Evolutionary conservation across 2,113 vertebrate genomes (phyloP), one percentile per base, ranked within the genome.

Genomic region (Passer domesticus): DNA sequence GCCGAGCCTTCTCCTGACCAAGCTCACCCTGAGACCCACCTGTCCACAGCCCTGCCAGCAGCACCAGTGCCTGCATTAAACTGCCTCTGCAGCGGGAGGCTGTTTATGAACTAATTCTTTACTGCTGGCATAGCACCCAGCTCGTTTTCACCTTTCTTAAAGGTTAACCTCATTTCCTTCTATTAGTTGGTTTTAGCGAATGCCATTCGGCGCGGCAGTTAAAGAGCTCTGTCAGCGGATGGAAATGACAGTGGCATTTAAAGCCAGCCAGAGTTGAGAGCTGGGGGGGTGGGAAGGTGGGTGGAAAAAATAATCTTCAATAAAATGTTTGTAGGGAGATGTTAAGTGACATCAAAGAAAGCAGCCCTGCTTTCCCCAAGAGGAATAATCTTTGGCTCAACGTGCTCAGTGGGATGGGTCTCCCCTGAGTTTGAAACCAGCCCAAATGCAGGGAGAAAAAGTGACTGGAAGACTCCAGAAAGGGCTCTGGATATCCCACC

Each of bases 121-220:
- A 88, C 83, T 91, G 94, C 97, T 96, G 84, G 91, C 87, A 83
- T 85, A 95, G 91, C 82, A 89, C 66, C 79, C 30, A 0, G 70
- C 93, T 96, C 92, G 0, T 96, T 95, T 94, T 95, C 95, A 94
- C 91, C 90, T 94, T 94, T 95, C 91, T 96, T 94, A 97, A 96
- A 97, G 96, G 96, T 96, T 97, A 97, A 96, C 95, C 85, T 97
- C 94, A 91, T 96, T 97, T 96, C 86, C 95, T 66, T 97, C 95
- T 95, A 92, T 95, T 94, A 97, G 95, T 96, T 96, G 96, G 93
- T 97, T 96, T 97, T 96, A 96, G 95, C 43, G 84, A 96, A 93
- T 93, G 94, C 84, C 90, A 92, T 94, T 97, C 28, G 15, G 83
- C 7, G 0, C 63, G 0, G 91, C 91, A 94, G 87, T 93, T 96